Conservation (phyloP, 2,888 invertebrate genomes). For the Podabrus alpinus region DNA sequence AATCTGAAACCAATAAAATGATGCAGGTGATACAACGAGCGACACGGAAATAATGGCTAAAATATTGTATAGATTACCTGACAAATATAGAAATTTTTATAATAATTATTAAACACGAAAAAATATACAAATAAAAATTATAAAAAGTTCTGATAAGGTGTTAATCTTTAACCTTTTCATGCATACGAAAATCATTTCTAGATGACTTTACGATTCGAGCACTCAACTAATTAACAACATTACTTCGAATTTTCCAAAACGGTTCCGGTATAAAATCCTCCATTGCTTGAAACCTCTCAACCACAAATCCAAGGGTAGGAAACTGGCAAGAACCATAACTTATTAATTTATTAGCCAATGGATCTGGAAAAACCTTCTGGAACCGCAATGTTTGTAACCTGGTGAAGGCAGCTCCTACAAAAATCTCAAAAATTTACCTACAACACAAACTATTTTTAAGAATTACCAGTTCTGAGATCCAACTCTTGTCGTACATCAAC, state of each 20-base stretch:
- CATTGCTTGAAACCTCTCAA: conserved; percentile 91
- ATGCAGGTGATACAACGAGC: no score
- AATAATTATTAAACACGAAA: no score
- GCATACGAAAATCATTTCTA: no score
- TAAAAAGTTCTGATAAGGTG: no score
- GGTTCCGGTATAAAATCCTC: conserved; percentile 89
- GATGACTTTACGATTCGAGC: no score
- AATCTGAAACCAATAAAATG: no score
- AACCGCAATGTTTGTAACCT: conserved; percentile 93
- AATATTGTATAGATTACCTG: no score
- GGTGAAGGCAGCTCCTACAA: conserved; percentile 93
- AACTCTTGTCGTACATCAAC: conserved; percentile 92
- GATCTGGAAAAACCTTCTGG: conserved; percentile 76
- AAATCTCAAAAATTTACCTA: background rate
- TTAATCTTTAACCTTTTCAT: no score
- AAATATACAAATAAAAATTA: no score
- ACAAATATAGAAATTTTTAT: no score
- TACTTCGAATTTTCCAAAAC: conserved; percentile 95
- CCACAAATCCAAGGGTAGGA: conserved; percentile 99
- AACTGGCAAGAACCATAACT: conserved; percentile 99
- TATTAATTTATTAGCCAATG: conserved; percentile 77
- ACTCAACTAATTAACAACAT: background rate
- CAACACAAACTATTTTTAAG: background rate
- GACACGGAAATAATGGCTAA: no score
- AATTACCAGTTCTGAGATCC: conserved; percentile 86